phyloP scores from a whole-genome alignment of 1,140 invertebrate genomes.

The Pantala flavescens region DNA sequence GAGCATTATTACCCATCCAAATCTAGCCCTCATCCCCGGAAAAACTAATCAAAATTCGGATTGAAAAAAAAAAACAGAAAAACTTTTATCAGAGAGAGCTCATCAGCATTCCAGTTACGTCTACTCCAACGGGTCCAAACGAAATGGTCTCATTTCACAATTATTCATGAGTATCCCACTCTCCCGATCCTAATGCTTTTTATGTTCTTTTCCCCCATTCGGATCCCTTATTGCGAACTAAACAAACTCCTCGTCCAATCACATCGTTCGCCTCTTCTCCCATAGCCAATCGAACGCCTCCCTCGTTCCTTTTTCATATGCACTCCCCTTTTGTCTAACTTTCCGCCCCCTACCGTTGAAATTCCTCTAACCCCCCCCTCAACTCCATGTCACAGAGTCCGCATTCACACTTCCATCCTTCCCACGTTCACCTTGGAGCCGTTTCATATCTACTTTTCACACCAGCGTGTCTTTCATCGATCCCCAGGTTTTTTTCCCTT shows the following conservation, averaged over 20 bases:
- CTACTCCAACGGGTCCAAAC: not conserved
- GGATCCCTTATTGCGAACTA: not conserved
- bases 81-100: not conserved
- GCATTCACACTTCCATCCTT: not conserved
- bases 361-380: not conserved
- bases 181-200: not conserved
- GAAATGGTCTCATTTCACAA: not conserved
- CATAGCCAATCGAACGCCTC: not conserved
- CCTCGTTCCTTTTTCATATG: not conserved
- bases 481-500: no score
- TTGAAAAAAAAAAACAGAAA: not conserved
- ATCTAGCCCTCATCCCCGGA: not conserved
- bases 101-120: not conserved
- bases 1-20: no score
- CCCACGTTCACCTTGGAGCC: not conserved
- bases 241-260: not conserved
- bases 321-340: not conserved
- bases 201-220: not conserved
- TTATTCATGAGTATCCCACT: not conserved
- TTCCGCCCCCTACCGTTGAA: not conserved
- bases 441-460: no score
- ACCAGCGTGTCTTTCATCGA: no score
- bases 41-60: conserved; percentile 8
- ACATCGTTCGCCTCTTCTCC: not conserved
- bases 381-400: not conserved